A percentile compares a stretch with the other conserved stretches of the same genome.
phyloP scores from a whole-genome alignment of 2,797 vertebrate genomes.

The Cetoscarus ocellatus region DNA sequence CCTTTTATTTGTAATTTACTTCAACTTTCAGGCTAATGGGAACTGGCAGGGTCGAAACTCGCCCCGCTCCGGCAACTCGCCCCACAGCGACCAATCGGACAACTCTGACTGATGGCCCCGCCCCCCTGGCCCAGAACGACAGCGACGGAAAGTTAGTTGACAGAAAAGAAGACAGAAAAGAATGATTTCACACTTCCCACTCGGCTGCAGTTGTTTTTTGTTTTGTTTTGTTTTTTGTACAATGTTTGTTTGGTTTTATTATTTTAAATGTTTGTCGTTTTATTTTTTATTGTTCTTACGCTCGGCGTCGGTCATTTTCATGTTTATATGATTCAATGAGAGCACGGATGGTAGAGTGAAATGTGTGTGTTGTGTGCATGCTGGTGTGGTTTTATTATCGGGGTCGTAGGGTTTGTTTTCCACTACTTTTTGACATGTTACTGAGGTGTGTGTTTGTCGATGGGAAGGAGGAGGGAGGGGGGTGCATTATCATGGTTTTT shows the following conservation, averaged over 20 bases:
- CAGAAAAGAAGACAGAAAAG: conserved; percentile 69
- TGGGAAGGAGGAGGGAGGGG: conserved; percentile 18
- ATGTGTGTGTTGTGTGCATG: conserved; percentile 60
- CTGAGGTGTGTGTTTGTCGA: conserved; percentile 74
- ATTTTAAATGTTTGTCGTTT: conserved; percentile 54
- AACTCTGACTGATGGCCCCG: conserved; percentile 89
- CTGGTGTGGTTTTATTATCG: conserved; percentile 69
- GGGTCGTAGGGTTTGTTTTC: conserved; percentile 68
- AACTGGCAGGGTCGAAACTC: conserved; percentile 90
- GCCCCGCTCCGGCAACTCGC: conserved; percentile 89
- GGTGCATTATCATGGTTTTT: conserved; percentile 78
- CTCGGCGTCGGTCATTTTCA: conserved; percentile 57
- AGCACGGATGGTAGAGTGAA: conserved; percentile 60
- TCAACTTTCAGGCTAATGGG: conserved; percentile 86
- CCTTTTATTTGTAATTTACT: background rate
- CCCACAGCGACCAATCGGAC: conserved; percentile 90
- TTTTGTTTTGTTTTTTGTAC: conserved; percentile 63
- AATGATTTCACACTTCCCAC: conserved; percentile 81
- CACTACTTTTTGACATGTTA: conserved; percentile 80
- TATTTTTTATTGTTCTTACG: conserved; percentile 52
- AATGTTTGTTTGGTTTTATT: conserved; percentile 62
- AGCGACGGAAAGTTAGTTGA: conserved; percentile 60
- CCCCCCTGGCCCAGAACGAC: conserved; percentile 47
- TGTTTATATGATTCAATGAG: conserved; percentile 58
- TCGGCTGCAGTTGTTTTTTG: conserved; percentile 76